Conservation (phyloP, 2,113 vertebrate genomes). For the Tichodroma muraria region DNA sequence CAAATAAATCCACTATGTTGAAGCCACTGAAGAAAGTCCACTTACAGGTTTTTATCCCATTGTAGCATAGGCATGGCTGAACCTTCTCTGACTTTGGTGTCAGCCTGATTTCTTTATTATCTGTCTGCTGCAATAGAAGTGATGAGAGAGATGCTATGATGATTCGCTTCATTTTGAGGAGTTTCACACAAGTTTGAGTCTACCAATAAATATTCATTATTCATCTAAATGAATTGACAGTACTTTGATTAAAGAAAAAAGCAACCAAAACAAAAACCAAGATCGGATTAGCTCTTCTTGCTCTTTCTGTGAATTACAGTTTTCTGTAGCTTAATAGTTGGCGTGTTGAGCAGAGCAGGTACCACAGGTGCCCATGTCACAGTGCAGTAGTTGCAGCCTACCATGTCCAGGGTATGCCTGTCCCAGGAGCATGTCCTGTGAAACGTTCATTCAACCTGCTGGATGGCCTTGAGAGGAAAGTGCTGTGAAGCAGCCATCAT, state of each 20-base stretch:
- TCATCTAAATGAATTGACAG: not conserved
- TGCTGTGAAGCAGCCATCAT: not conserved
- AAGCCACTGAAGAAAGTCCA: not conserved
- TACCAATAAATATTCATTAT: not conserved
- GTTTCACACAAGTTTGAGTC: not conserved
- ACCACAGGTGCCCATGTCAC: not conserved
- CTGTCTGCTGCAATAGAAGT: not conserved
- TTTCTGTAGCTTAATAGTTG: not conserved
- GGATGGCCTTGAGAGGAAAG: not conserved
- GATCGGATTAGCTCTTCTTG: not conserved
- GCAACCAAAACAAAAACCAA: not conserved
- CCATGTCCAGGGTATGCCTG: rapidly evolving
- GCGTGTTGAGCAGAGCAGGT: not conserved
- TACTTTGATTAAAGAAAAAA: not conserved
- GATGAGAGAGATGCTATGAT: not conserved
- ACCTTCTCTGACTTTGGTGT: not conserved
- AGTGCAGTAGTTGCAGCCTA: not conserved
- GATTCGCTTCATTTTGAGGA: not conserved
- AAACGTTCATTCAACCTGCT: not conserved
- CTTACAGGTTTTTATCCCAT: not conserved
- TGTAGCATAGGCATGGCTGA: not conserved
- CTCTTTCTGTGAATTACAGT: not conserved
- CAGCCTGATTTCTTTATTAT: not conserved
- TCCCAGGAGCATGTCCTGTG: rapidly evolving
- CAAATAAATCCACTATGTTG: not conserved